Percentiles rank a stretch among this genome's conserved stretches.
These are phyloP conservation scores for Capitulum mitella DNA, from an alignment of 2,888 invertebrate species.

Conservation along the genomic window DNA sequence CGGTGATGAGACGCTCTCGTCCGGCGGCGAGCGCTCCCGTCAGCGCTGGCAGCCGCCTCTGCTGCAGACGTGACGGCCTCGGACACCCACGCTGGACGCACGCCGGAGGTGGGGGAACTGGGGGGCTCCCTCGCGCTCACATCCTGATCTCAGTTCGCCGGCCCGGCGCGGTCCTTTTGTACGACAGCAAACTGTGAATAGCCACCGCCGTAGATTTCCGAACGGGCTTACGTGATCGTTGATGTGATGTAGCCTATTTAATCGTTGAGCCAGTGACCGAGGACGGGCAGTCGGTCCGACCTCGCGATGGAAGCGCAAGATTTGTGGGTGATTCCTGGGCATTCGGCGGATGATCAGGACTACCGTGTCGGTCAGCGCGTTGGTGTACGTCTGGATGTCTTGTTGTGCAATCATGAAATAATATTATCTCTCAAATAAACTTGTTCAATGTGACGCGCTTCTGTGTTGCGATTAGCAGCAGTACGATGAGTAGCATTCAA, in stretches of 20 bases:
- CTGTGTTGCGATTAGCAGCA: too few relatives aligned
- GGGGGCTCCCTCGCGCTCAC: background rate
- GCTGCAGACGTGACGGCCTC: too few relatives aligned
- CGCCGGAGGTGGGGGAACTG: too few relatives aligned
- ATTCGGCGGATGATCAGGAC: too few relatives aligned
- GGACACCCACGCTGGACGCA: too few relatives aligned
- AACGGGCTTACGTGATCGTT: background rate
- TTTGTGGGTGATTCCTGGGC: too few relatives aligned
- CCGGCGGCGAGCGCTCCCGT: too few relatives aligned
- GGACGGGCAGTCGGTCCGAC: background rate
- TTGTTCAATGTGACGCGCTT: background rate
- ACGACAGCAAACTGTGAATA: background rate
- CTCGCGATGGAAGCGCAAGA: too few relatives aligned
- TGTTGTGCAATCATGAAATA: background rate
- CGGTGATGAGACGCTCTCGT: too few relatives aligned
- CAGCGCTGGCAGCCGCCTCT: too few relatives aligned
- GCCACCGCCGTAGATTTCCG: background rate
- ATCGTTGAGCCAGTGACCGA: background rate
- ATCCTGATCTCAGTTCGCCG: background rate
- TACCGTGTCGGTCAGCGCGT: background rate
- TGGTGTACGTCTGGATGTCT: background rate
- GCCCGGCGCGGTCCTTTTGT: background rate
- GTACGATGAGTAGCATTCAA: too few relatives aligned
- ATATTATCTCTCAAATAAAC: background rate
- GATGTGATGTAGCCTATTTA: constrained; percentile 8